These are phyloP conservation scores for Apostichopus japonicus DNA, from an alignment of 35 echinoderm and acorn worm species.

Conservation along the genomic window DNA sequence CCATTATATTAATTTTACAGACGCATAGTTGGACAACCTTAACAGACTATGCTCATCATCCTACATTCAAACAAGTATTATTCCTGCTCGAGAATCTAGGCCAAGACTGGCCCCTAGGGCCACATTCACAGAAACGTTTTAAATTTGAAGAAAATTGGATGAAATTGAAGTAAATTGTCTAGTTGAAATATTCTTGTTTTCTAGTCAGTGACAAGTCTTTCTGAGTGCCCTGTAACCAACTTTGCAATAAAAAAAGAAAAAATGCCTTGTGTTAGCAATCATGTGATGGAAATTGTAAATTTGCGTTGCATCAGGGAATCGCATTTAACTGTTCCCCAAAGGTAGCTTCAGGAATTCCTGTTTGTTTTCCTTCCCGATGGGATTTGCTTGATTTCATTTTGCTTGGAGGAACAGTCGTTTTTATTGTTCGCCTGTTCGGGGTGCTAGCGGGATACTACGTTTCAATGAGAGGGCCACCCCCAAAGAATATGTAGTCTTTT, in stretches of 20 bases:
- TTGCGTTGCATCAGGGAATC: conserved; percentile 43
- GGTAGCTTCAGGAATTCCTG: conserved; percentile 20
- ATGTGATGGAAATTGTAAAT: conserved; percentile 54
- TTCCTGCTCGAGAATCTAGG: conserved; percentile 2
- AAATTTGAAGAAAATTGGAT: conserved; percentile 54
- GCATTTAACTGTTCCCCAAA: conserved; percentile 47
- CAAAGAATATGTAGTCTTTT: conserved; percentile 14
- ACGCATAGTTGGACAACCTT: too few relatives aligned
- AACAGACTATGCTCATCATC: too few relatives aligned
- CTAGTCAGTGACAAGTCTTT: conserved; percentile 11
- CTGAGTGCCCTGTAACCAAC: conserved; percentile 12
- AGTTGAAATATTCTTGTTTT: conserved; percentile 48
- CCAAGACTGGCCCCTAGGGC: conserved; percentile 32
- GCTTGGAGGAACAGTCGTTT: conserved; percentile 49
- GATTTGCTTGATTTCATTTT: conserved; percentile 5
- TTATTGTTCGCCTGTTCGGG: conserved; percentile 35
- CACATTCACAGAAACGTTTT: conserved; percentile 46
- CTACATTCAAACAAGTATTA: too few relatives aligned
- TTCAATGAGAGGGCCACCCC: conserved; percentile 46
- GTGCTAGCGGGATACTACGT: conserved; percentile 22
- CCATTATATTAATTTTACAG: too few relatives aligned
- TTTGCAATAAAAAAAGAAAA: conserved; percentile 15
- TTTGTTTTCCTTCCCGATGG: conserved; percentile 52
- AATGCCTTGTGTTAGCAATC: conserved; percentile 33
- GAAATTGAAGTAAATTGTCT: conserved; percentile 55